phyloP scores from a whole-genome alignment of 1,140 invertebrate species.

The Babylonia areolata region DNA sequence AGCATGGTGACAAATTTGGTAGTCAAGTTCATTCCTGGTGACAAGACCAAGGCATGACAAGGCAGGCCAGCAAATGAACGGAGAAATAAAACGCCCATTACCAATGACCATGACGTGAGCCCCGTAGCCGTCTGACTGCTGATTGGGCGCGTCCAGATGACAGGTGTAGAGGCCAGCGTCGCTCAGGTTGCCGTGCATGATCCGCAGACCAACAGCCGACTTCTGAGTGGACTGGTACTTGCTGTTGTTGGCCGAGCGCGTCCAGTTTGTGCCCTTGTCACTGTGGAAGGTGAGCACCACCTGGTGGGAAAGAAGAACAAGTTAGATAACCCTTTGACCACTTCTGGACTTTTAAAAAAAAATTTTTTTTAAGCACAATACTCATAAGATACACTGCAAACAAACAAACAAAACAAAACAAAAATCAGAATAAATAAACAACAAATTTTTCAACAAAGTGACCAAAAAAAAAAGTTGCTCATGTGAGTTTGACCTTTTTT shows the following conservation, averaged over 20 bases:
- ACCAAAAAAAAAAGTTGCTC: too few relatives aligned
- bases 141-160: conserved; percentile 26
- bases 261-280: neutral
- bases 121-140: conserved; percentile 13
- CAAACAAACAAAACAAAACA: too few relatives aligned
- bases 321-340: too few relatives aligned
- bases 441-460: too few relatives aligned
- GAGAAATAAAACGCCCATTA: neutral
- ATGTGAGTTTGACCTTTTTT: too few relatives aligned
- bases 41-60: too few relatives aligned
- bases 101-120: conserved; percentile 37
- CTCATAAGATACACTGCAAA: too few relatives aligned
- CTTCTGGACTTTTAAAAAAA: too few relatives aligned
- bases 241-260: conserved; percentile 5
- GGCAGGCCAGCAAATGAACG: neutral
- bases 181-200: conserved; percentile 18
- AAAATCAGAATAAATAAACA: too few relatives aligned
- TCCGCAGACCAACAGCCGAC: conserved; percentile 9
- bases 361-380: too few relatives aligned
- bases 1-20: too few relatives aligned
- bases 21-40: too few relatives aligned
- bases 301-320: neutral
- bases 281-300: conserved; percentile 34
- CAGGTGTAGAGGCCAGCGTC: conserved; percentile 35
- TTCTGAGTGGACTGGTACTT: conserved; percentile 26